Base-by-base conservation (phyloP, 2,888 invertebrate species). In the Apomyelois bistriatella region DNA sequence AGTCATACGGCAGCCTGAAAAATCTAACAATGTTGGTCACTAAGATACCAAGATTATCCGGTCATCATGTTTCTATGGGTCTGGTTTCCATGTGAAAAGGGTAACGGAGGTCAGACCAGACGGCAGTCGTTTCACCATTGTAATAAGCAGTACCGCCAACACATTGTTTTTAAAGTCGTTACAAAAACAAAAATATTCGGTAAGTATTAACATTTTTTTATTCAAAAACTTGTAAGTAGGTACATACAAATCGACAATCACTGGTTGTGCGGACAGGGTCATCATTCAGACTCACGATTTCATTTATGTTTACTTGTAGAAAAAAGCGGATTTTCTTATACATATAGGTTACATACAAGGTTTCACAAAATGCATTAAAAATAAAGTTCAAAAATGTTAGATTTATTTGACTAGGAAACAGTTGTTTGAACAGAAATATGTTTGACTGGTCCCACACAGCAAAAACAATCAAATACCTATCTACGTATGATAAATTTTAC, bases 221-320 rank as follows among this genome's bases (percentile, higher is more conserved):
- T 68, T 68, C 62, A 60, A 68, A 70, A 62, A 48, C 59, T 58
- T 62, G 56, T 64, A 62, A 60, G 63, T 67, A 64, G 59, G n/a
- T n/a, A 58, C 52, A 43, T 47, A 53, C 52, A 49, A 53, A 57
- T 54, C 53, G 40, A 40, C 49, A 50, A 40, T 30, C 40, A 41
- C 49, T 50, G 49, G 30, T 50, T 50, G 49, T 50, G 49, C 49
- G 49, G 38, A 49, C 7, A 38, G 40, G 30, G 30, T 41, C 30
- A 32, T 32, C 30, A 16, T 32, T 32, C 40, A 50, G 16, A 46
- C 16, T 35, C 13, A 41, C 41, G 9, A 41, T 22, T 22, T 22
- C 22, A 22, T 3, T 22, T 22, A n/a, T n/a, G n/a, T n/a, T 22
- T 22, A 5, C 22, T 22, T 5, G 5, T 22, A 22, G 22, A 22